A percentile compares a stretch with the other conserved stretches of the same genome.
Conservation (phyloP, 2,113 vertebrate genomes). For the mouse (Mus musculus) region GRCm39 chr5:73979001-73979500, state of each 20-base stretch:
- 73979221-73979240: not conserved
- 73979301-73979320: too few relatives aligned
- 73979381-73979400: not conserved
- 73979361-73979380: too few relatives aligned
- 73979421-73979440: not conserved
- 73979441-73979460: not conserved
- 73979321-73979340: too few relatives aligned
- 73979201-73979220: not conserved
- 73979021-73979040: not conserved
- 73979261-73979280: too few relatives aligned
- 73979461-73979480: not conserved
- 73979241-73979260: not conserved
- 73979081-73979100: not conserved
- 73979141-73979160: not conserved
- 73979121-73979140: not conserved
- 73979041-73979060: not conserved
- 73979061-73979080: not conserved
- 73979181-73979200: not conserved
- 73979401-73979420: not conserved
- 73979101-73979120: not conserved
- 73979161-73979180: not conserved
- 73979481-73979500: not conserved
- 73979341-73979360: too few relatives aligned
- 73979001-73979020: not conserved
- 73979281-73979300: too few relatives aligned